Conservation (phyloP, 1,140 invertebrate species). For the Danaus plexippus region DNA sequence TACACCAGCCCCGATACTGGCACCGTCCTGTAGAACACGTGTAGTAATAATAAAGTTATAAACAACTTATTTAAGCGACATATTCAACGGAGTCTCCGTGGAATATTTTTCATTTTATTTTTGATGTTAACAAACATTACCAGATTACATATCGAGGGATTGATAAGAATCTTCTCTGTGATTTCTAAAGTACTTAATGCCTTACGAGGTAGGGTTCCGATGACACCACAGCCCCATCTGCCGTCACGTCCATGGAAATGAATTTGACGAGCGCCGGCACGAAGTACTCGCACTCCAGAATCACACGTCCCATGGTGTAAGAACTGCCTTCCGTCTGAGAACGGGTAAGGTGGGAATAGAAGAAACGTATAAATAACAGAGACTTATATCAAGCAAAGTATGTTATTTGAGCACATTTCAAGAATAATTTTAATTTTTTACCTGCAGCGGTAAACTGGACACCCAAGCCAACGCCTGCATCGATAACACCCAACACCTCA, state of each 20-base stretch:
- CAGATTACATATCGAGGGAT: too few species aligned
- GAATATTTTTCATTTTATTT: too few species aligned
- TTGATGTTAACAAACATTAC: too few species aligned
- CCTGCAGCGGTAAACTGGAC: constrained; percentile 53
- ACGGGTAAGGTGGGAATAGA: too few species aligned
- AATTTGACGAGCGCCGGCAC: constrained; percentile 61
- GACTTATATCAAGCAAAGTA: too few species aligned
- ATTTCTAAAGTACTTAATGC: background rate
- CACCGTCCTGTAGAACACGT: constrained; percentile 33
- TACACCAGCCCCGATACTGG: constrained; percentile 41
- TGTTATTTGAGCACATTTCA: too few species aligned
- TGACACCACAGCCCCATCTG: constrained; percentile 44
- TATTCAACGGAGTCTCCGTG: too few species aligned
- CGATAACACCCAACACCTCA: constrained; percentile 66
- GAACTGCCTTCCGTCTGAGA: constrained; percentile 49
- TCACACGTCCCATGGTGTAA: constrained; percentile 59
- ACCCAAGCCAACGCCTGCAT: constrained; percentile 69
- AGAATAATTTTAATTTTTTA: constrained; percentile 16
- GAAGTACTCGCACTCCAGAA: constrained; percentile 58
- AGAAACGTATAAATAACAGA: too few species aligned
- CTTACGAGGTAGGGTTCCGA: constrained; percentile 59
- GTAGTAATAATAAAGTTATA: too few species aligned
- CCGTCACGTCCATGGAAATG: constrained; percentile 51
- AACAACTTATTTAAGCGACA: too few species aligned
- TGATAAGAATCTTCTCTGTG: too few species aligned